Evolutionary conservation across 2,888 invertebrate genomes (phyloP).

Genomic region (Acanthacorydalis orientalis): DNA sequence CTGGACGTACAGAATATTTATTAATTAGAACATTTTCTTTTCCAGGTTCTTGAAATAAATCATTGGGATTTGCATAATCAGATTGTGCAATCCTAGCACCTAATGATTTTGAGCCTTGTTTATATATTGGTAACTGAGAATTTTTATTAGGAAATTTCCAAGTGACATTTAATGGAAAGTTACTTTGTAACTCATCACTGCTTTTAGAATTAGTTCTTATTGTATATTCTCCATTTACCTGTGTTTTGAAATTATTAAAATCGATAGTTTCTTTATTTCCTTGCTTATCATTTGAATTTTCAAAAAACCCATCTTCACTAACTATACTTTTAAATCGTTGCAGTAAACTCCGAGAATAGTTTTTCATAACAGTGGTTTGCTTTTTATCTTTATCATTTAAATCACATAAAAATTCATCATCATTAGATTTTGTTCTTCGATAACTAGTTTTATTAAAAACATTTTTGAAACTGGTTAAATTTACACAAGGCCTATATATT

Average conservation of each 20-base stretch:
- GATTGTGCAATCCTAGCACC: slow-evolving; percentile 79
- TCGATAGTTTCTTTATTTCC: neutral
- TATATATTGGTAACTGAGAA: slow-evolving; percentile 39
- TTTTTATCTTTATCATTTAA: slow-evolving; percentile 27
- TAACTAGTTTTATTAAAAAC: slow-evolving; percentile 36
- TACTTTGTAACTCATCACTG: neutral
- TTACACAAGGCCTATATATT: slow-evolving; percentile 51
- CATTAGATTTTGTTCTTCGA: slow-evolving; percentile 22
- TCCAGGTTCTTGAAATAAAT: slow-evolving; percentile 36
- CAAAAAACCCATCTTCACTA: slow-evolving; percentile 23
- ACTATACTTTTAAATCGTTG: slow-evolving; percentile 34
- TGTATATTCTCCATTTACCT: neutral
- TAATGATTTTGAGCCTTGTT: slow-evolving; percentile 64
- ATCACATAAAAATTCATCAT: slow-evolving; percentile 25
- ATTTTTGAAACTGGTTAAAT: slow-evolving; percentile 35
- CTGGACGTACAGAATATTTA: slow-evolving; percentile 35
- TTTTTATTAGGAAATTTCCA: neutral
- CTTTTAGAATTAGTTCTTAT: neutral
- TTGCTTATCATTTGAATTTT: slow-evolving; percentile 10
- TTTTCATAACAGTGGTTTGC: slow-evolving; percentile 29
- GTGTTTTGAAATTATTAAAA: neutral
- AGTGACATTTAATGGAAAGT: neutral
- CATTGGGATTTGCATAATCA: slow-evolving; percentile 70
- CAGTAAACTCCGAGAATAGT: slow-evolving; percentile 30
- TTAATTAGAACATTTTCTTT: slow-evolving; percentile 45